phyloP scores from a whole-genome alignment of 2,888 invertebrate species.

The Acrocyrtus sp. region DNA sequence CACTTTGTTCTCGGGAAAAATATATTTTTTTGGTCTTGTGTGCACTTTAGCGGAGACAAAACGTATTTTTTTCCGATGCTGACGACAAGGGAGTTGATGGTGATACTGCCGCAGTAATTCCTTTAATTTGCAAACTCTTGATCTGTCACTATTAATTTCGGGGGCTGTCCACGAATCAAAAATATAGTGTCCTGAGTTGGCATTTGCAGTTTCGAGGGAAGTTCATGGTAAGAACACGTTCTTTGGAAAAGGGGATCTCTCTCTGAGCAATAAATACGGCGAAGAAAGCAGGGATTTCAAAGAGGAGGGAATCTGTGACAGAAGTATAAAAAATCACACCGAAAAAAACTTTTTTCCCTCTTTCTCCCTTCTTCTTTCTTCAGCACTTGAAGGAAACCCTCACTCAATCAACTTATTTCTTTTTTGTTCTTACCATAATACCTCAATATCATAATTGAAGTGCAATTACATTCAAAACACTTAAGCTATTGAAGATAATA shows the following conservation, averaged over 20 bases:
- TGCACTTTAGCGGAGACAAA: neutral
- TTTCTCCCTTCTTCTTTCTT: slow-evolving; percentile 6
- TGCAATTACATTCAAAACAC: no score
- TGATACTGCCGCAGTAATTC: slow-evolving; percentile 49
- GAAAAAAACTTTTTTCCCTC: slow-evolving; percentile 4
- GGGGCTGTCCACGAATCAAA: slow-evolving; percentile 48
- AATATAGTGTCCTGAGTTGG: slow-evolving; percentile 34
- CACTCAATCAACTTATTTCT: neutral
- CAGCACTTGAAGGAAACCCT: neutral
- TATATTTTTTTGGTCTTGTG: neutral
- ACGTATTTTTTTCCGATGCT: no score
- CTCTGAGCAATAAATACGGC: no score
- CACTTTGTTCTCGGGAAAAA: slow-evolving; percentile 12
- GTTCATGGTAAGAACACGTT: no score
- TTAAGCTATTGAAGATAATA: no score
- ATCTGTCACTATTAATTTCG: slow-evolving; percentile 49
- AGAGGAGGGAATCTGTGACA: slow-evolving; percentile 40
- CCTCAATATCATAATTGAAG: no score
- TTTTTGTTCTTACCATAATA: neutral
- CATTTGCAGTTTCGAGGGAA: no score
- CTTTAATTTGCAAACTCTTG: slow-evolving; percentile 53
- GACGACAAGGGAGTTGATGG: slow-evolving; percentile 45
- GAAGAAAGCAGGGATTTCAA: slow-evolving; percentile 42
- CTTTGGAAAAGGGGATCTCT: no score
- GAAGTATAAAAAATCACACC: slow-evolving; percentile 41